Evolutionary conservation across 1,140 invertebrate genomes (phyloP).

Genomic region (Cherax destructor): DNA sequence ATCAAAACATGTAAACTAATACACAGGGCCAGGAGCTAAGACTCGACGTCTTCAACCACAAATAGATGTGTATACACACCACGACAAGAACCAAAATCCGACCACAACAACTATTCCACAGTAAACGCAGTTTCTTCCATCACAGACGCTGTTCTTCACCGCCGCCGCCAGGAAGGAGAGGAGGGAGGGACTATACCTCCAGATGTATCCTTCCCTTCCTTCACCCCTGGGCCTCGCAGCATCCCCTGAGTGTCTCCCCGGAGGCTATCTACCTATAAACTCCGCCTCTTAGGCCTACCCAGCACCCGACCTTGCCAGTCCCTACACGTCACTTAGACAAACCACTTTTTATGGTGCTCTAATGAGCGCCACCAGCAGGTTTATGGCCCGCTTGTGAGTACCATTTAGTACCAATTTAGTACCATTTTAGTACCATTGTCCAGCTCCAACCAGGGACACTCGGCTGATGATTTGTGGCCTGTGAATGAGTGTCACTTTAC

Average conservation of each 20-base stretch:
- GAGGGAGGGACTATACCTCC: too few relatives aligned
- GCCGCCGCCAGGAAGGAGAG: too few relatives aligned
- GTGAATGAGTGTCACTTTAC: conserved; percentile 45
- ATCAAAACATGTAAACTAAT: too few relatives aligned
- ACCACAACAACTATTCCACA: too few relatives aligned
- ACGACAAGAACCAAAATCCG: too few relatives aligned
- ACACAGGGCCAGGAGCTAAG: too few relatives aligned
- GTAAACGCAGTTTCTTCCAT: too few relatives aligned
- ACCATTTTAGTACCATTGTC: conserved; percentile 68
- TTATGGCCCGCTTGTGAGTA: conserved; percentile 65
- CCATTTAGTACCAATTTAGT: conserved; percentile 69
- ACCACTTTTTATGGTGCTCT: conserved; percentile 64
- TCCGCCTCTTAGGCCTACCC: conserved; percentile 40
- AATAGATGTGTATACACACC: too few relatives aligned
- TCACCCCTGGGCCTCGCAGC: background rate
- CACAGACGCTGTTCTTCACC: too few relatives aligned
- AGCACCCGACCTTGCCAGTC: conserved; percentile 50
- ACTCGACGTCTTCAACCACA: too few relatives aligned
- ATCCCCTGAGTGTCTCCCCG: background rate
- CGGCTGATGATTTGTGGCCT: conserved; percentile 50
- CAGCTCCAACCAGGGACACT: conserved; percentile 60
- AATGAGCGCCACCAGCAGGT: conserved; percentile 63
- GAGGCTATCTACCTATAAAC: conserved; percentile 35
- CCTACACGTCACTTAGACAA: conserved; percentile 56
- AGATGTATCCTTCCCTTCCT: too few relatives aligned